Evolutionary conservation across 92 coral and sea anemone species (phyloP).

Genomic region (Zoanthus gigantus): DNA sequence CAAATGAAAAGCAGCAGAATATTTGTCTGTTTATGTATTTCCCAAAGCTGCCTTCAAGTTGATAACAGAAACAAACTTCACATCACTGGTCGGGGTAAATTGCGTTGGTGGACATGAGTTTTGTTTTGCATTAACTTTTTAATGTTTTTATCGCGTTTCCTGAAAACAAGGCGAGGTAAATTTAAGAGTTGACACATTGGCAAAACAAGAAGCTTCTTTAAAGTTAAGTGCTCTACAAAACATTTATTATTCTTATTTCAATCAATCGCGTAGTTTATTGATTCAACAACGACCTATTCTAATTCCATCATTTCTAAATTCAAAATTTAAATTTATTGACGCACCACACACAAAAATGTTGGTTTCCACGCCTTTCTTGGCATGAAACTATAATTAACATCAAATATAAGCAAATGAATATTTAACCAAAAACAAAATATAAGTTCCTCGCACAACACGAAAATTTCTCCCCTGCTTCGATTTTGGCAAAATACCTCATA

Average conservation of each 20-base stretch:
- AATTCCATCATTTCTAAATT: background rate
- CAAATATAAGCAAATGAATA: background rate
- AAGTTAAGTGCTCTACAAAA: conserved; percentile 28
- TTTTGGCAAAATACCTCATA: background rate
- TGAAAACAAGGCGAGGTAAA: conserved; percentile 4
- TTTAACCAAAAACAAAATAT: background rate
- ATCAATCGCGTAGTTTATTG: background rate
- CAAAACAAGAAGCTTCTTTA: conserved; percentile 30
- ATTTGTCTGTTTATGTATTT: background rate
- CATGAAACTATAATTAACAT: background rate
- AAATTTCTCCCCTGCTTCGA: too few relatives aligned
- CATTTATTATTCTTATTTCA: background rate
- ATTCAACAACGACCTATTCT: background rate
- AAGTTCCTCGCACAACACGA: background rate
- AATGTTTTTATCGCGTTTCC: conserved; percentile 10
- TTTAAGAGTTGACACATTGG: conserved; percentile 8
- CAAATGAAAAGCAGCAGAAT: conserved; percentile 29
- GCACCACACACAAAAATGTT: background rate
- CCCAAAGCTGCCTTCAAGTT: background rate
- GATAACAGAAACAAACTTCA: background rate
- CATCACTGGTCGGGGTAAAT: background rate
- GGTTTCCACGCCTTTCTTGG: background rate
- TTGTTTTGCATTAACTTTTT: conserved; percentile 7
- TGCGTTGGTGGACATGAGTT: conserved; percentile 36
- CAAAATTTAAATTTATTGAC: background rate